Conservation (phyloP, 2,113 vertebrate genomes). For the Spilogale gracilis region DNA sequence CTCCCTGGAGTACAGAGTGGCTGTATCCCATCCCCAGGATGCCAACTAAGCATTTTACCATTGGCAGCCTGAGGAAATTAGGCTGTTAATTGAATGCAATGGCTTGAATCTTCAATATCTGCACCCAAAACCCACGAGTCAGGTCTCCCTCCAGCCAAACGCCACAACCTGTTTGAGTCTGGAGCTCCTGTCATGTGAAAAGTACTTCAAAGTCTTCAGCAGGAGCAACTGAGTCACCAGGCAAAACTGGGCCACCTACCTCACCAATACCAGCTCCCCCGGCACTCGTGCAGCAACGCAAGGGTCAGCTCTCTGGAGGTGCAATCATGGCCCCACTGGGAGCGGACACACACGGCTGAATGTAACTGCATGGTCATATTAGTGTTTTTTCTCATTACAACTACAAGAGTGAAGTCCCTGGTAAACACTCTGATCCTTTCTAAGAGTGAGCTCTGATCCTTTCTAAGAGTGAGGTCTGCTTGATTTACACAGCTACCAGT, state of each 20-base stretch:
- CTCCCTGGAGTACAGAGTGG: not conserved
- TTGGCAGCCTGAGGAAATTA: not conserved
- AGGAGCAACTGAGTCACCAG: not conserved
- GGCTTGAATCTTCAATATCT: conserved; percentile 35
- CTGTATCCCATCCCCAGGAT: not conserved
- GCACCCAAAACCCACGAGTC: not conserved
- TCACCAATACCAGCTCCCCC: not conserved
- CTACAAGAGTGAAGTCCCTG: conserved; percentile 10
- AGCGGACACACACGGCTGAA: not conserved
- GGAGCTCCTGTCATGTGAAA: not conserved
- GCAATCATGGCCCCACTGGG: not conserved
- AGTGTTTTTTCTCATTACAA: not conserved
- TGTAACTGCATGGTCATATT: not conserved
- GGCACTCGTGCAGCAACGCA: rapidly evolving
- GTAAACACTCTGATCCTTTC: conserved; percentile 49
- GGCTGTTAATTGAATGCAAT: not conserved
- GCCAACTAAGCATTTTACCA: not conserved
- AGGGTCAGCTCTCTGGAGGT: rapidly evolving
- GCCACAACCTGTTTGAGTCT: not conserved
- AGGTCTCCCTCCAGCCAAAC: not conserved
- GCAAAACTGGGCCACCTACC: not conserved
- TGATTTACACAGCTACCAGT: conserved; percentile 37
- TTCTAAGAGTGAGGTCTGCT: conserved; percentile 1
- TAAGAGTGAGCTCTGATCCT: not conserved
- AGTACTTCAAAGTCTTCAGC: not conserved